Conservation (phyloP, 2,888 invertebrate species). For the Erpobdella octoculata region DNA sequence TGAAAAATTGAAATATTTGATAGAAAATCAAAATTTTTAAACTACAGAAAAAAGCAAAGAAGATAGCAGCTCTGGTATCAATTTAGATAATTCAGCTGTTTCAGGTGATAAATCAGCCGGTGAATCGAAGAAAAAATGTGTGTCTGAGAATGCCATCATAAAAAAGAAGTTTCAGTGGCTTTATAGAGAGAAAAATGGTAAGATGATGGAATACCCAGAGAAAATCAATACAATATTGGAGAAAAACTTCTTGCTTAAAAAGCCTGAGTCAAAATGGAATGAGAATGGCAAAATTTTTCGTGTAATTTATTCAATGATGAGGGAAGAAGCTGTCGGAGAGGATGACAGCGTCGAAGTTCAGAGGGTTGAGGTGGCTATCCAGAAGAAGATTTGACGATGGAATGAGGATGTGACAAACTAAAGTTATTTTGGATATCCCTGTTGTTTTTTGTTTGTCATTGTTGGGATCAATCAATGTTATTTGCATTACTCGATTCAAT, state of each 20-base stretch:
- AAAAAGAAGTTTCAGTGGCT: too few relatives aligned
- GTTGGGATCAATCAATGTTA: too few relatives aligned
- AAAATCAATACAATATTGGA: background rate
- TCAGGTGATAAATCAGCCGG: too few relatives aligned
- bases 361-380: background rate
- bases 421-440: background rate
- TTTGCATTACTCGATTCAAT: too few relatives aligned
- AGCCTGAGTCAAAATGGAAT: background rate
- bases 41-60: too few relatives aligned
- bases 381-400: too few relatives aligned
- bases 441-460: too few relatives aligned
- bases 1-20: too few relatives aligned
- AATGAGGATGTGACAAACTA: background rate
- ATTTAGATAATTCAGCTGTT: too few relatives aligned
- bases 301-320: background rate
- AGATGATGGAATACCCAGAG: background rate
- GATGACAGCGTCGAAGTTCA: background rate
- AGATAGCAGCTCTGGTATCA: too few relatives aligned
- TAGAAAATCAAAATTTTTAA: too few relatives aligned
- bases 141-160: background rate
- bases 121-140: too few relatives aligned
- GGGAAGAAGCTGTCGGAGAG: background rate
- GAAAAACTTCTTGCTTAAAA: background rate
- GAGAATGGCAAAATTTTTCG: background rate
- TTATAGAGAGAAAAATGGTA: slow-evolving; percentile 3